These are phyloP conservation scores for Hemiprocne comata DNA, from an alignment of 2,113 vertebrate species.

Conservation along the genomic window DNA sequence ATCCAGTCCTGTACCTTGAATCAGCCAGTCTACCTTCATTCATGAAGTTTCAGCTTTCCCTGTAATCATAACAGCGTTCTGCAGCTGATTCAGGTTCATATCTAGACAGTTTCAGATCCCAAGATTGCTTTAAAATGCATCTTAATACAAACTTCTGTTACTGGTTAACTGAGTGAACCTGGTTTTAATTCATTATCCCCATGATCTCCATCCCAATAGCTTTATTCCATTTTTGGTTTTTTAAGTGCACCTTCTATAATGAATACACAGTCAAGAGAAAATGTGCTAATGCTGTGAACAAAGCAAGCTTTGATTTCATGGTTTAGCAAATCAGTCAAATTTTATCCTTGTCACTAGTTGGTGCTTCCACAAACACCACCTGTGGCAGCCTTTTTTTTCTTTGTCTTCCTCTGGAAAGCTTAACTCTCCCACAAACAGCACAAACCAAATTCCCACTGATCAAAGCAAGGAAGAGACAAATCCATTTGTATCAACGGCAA, in stretches of 20 bases:
- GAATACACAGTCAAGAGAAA: conserved; percentile 35
- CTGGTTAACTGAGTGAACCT: not conserved
- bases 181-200: not conserved
- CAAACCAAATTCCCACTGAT: conserved; percentile 40
- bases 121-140: not conserved
- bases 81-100: not conserved
- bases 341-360: conserved; percentile 4
- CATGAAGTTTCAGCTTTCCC: not conserved
- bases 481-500: conserved; percentile 26
- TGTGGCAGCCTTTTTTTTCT: not conserved
- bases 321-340: conserved; percentile 49
- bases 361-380: conserved; percentile 23
- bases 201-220: not conserved
- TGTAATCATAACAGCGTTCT: not conserved
- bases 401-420: not conserved
- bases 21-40: not conserved
- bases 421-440: not conserved
- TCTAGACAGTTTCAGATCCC: not conserved
- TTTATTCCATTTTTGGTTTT: not conserved
- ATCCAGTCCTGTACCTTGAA: not conserved
- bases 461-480: conserved; percentile 46
- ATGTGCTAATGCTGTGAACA: conserved; percentile 27
- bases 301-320: conserved; percentile 57
- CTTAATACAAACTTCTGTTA: not conserved
- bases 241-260: not conserved